A percentile compares a stretch with the other conserved stretches of the same genome.
phyloP scores from a whole-genome alignment of 1,140 invertebrate species.

The Oncopodura yosiiana region DNA sequence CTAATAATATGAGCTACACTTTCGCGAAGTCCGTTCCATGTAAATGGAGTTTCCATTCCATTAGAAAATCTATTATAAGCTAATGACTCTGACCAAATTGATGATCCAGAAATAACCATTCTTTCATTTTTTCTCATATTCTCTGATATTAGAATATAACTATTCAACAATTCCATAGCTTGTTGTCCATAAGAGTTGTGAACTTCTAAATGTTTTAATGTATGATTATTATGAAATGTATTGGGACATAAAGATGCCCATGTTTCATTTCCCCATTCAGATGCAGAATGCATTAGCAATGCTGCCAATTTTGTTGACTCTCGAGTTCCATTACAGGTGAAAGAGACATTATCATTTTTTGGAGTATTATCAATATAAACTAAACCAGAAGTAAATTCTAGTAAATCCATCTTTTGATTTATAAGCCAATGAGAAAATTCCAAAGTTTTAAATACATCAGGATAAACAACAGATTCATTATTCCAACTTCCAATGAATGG shows the following conservation, averaged over 20 bases:
- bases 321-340: not conserved
- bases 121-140: slow-evolving; percentile 3
- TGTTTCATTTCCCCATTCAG: not conserved
- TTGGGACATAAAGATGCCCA: slow-evolving; percentile 10
- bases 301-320: not conserved
- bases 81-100: slow-evolving; percentile 16
- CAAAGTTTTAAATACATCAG: too few species aligned
- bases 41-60: slow-evolving; percentile 29
- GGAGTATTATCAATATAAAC: slow-evolving; percentile 25
- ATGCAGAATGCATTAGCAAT: not conserved
- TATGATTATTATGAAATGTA: slow-evolving; percentile 7
- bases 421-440: too few species aligned
- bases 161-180: not conserved
- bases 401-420: slow-evolving; percentile 2
- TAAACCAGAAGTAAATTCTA: slow-evolving; percentile 11
- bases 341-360: slow-evolving; percentile 1
- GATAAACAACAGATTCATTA: slow-evolving; percentile 14
- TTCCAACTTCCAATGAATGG: slow-evolving; percentile 9
- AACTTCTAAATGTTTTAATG: slow-evolving; percentile 18
- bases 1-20: slow-evolving; percentile 24
- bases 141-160: not conserved
- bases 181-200: slow-evolving; percentile 27
- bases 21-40: slow-evolving; percentile 29
- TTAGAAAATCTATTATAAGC: slow-evolving; percentile 12
- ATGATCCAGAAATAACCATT: slow-evolving; percentile 8